These are phyloP conservation scores for Stomatorhinus ivindoensis DNA, from an alignment of 2,113 vertebrate species.

Conservation along the genomic window DNA sequence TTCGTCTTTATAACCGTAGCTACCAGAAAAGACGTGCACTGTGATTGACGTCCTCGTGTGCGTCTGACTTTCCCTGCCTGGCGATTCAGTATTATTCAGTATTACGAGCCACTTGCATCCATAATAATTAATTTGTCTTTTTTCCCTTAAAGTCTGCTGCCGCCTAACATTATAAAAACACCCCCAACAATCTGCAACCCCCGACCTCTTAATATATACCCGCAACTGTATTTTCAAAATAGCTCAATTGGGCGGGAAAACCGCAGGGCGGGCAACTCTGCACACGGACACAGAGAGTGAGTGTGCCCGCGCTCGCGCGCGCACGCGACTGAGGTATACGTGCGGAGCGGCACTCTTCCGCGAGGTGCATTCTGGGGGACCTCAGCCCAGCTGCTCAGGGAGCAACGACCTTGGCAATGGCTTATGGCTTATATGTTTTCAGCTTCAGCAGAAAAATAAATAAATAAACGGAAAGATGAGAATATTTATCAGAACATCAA, in stretches of 20 bases:
- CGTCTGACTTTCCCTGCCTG: not conserved
- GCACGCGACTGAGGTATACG: constrained; percentile 47
- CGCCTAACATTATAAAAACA: not conserved
- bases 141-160: not conserved
- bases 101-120: not conserved
- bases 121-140: not conserved
- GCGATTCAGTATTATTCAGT: not conserved
- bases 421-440: constrained; percentile 34
- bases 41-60: not conserved
- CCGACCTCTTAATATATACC: not conserved
- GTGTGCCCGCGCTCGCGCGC: not conserved
- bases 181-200: not conserved
- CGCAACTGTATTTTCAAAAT: not conserved
- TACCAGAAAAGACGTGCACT: not conserved
- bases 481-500: constrained; percentile 15
- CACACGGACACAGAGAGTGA: not conserved
- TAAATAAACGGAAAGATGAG: not conserved
- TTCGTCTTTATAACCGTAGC: not conserved
- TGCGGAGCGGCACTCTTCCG: constrained; percentile 53
- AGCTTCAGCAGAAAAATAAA: constrained; percentile 28
- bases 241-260: not conserved
- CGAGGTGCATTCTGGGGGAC: constrained; percentile 43
- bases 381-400: constrained; percentile 50
- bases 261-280: not conserved
- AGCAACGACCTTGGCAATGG: constrained; percentile 55